A percentile compares a stretch with the other conserved stretches of the same genome.
Evolutionary conservation across 2,888 invertebrate species (phyloP).

Genomic region (Lagria hirta): DNA sequence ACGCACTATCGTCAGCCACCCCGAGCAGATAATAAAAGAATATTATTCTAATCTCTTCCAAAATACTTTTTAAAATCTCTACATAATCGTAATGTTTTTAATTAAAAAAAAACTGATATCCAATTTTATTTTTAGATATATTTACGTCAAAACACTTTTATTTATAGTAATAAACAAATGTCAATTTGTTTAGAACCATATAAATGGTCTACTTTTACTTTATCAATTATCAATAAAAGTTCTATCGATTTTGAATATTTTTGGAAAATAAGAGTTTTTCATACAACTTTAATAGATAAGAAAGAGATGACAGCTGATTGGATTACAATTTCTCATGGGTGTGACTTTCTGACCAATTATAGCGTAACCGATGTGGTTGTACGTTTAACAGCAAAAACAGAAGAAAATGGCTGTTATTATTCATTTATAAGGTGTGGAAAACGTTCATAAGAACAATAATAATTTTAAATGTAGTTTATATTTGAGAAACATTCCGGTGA

Average conservation of each 20-base stretch:
- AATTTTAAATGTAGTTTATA: conserved; percentile 4
- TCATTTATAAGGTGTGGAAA: conserved; percentile 48
- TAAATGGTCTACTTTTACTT: too few species aligned
- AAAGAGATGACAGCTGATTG: conserved; percentile 34
- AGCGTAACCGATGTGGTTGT: conserved; percentile 44
- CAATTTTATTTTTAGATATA: conserved; percentile 12
- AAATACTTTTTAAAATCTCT: too few species aligned
- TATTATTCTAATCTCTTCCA: too few species aligned
- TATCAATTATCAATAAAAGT: too few species aligned
- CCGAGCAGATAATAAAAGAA: too few species aligned
- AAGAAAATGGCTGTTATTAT: conserved; percentile 40
- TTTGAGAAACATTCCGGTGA: conserved; percentile 12
- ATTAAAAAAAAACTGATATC: too few species aligned
- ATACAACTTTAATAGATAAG: conserved; percentile 6
- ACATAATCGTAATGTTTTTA: too few species aligned
- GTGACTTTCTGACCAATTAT: conserved; percentile 41
- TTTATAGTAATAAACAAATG: not conserved
- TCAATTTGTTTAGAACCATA: too few species aligned
- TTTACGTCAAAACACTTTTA: conserved; percentile 10
- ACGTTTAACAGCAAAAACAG: conserved; percentile 32
- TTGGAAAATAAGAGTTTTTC: conserved; percentile 34
- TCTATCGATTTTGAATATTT: conserved; percentile 33
- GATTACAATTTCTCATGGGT: conserved; percentile 39
- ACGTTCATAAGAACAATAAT: too few species aligned
- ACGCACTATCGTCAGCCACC: too few species aligned